phyloP scores from a whole-genome alignment of 1,140 invertebrate species.

The Gryllus bimaculatus region DNA sequence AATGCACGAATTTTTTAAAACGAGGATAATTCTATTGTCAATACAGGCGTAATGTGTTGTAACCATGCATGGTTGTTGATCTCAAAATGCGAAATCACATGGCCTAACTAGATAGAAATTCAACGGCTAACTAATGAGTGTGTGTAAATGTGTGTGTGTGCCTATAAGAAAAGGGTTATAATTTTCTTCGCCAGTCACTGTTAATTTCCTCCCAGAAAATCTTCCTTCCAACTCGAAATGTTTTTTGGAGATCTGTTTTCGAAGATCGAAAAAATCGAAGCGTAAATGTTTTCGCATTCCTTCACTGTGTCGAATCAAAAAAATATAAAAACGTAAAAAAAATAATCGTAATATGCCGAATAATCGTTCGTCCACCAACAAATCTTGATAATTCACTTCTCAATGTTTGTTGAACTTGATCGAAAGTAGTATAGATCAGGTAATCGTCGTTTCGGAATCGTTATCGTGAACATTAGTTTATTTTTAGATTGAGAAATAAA shows the following conservation, averaged over 20 bases:
- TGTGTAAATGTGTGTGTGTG: conserved; percentile 11
- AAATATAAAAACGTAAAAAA: neutral
- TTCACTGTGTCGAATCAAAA: conserved; percentile 19
- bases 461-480: conserved; percentile 21
- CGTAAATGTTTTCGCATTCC: conserved; percentile 22
- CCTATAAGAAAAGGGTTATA: conserved; percentile 2
- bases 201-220: conserved; percentile 10
- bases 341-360: conserved; percentile 19
- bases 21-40: conserved; percentile 4
- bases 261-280: conserved; percentile 19
- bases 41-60: conserved; percentile 10
- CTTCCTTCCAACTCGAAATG: conserved; percentile 16
- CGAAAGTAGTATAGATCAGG: conserved; percentile 18
- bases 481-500: conserved; percentile 17
- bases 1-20: conserved; percentile 14
- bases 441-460: conserved; percentile 20
- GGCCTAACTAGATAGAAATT: conserved; percentile 20
- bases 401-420: conserved; percentile 19
- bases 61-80: conserved; percentile 21
- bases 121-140: conserved; percentile 15
- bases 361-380: conserved; percentile 19
- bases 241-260: conserved; percentile 16
- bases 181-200: conserved; percentile 12
- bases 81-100: conserved; percentile 22
- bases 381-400: conserved; percentile 18